Evolutionary conservation across 2,797 vertebrate species (phyloP), one percentile per base, ranked within the genome.

Genomic region (Betta splendens): DNA sequence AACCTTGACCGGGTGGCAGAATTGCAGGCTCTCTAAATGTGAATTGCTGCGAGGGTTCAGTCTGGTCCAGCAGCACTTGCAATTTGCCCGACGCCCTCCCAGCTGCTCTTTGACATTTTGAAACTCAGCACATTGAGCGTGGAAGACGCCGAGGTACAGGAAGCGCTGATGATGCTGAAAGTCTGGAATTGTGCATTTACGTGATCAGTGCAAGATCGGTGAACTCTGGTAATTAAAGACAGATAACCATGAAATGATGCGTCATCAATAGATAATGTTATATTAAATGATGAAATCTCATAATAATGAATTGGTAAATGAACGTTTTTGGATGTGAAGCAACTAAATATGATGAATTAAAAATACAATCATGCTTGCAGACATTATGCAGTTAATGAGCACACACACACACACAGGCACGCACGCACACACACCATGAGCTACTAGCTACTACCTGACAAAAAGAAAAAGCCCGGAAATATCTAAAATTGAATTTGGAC

Each of bases 401-500:
- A 16, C 20, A 31, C 8, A 16, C 3, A n/a, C n/a, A n/a, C n/a
- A n/a, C n/a, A n/a, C n/a, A n/a, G n/a, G n/a, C n/a, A n/a, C n/a
- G n/a, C n/a, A n/a, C n/a, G n/a, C n/a, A n/a, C n/a, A n/a, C n/a
- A n/a, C n/a, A n/a, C n/a, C n/a, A n/a, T n/a, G n/a, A n/a, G n/a
- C 9, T 12, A 25, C 49, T 50, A 40, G 20, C 9, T n/a, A 35
- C 20, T n/a, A 7, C 1, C 26, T 17, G 15, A 45, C 15, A 36
- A 28, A 57, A 40, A 18, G 16, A 53, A 48, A 45, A 36, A 11
- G 37, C 9, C 43, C 58, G 2, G 29, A 33, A 36, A 73, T 8
- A 66, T 46, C 48, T 53, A 3, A 69, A 72, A 63, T 45, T 59
- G 28, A 64, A 64, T 72, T 62, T 68, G 45, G 32, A 71, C 3